Base-by-base conservation (phyloP, 2,888 invertebrate species). In the Drosophila niveifrons region DNA sequence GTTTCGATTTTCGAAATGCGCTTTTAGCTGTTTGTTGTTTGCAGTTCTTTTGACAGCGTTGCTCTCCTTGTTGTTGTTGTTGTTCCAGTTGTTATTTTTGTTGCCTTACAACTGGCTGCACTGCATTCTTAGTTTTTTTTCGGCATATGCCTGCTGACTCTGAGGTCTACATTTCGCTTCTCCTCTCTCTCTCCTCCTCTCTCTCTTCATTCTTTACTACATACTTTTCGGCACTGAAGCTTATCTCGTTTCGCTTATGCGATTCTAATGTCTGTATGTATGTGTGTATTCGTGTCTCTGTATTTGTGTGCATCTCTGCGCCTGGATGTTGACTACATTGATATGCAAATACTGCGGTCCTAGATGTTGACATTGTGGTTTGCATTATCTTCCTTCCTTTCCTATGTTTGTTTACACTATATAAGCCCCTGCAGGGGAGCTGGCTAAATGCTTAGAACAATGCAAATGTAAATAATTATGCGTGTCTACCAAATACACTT, bases 1-100 rank as follows among this genome's bases (percentile, higher is more conserved):
- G 72, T 76, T 82, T 81, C 81, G 79, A 81, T 81, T 83, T 83
- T 72, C 64, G 78, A 75, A 85, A 80, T 85, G 75, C 72, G 82
- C 82, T 82, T 79, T 86, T 83, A 67, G 81, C 70, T 70, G 69
- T 56, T 75, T 63, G 65, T 65, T 78, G 77, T 74, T 79, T 73
- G 77, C 77, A 70, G 71, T 77, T 77, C 77, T 80, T 72, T 77
- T 71, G 72, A 53, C 58, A 53, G 52, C 50, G 52, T 76, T 73
- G 52, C 61, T 44, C 47, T 53, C 62, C 17, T 11, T 61, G 11
- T 50, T 76, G 47, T 56, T 50, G 31, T 44, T 1, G 64, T 66
- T 44, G 55, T 39, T 57, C n/a, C n/a, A n/a, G 44, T 55, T 66
- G 31, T 10, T 61, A 10, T 53, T 77, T 47, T 57, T 52, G 36